These are phyloP conservation scores for Leptopilina drosophilae DNA, from an alignment of 2,888 invertebrate genomes.

Conservation along the genomic window DNA sequence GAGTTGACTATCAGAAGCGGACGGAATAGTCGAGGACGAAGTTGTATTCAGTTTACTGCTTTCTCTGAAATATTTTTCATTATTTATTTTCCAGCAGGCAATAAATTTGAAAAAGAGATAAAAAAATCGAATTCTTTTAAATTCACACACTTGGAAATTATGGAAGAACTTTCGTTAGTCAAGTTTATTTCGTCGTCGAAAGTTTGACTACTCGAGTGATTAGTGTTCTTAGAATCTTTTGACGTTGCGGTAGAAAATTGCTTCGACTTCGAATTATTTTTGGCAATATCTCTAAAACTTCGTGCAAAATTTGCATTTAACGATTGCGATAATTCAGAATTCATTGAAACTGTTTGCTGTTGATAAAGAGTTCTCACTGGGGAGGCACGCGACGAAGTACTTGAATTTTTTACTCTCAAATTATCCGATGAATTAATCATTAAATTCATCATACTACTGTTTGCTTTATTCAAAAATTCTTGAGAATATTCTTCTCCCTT, in stretches of 20 bases:
- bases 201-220: background rate
- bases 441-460: slow-evolving; percentile 18
- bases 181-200: slow-evolving; percentile 52
- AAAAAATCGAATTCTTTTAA: background rate
- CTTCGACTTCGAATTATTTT: background rate
- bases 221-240: background rate
- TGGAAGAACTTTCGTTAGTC: slow-evolving; percentile 55
- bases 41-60: slow-evolving; percentile 58
- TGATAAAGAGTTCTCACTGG: background rate
- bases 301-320: background rate
- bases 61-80: slow-evolving; percentile 57
- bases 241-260: background rate
- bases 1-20: slow-evolving; percentile 54
- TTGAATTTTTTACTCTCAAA: background rate
- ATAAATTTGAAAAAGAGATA: background rate
- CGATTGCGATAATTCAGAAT: background rate
- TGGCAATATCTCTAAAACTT: background rate
- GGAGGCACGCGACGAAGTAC: background rate
- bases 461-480: background rate
- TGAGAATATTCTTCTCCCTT: slow-evolving; percentile 1
- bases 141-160: slow-evolving; percentile 61
- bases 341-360: background rate
- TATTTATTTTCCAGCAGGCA: background rate
- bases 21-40: slow-evolving; percentile 57
- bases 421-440: slow-evolving; percentile 3